These are phyloP conservation scores for Terrapene triunguis DNA, from an alignment of 2,113 vertebrate genomes.

Conservation along the genomic window DNA sequence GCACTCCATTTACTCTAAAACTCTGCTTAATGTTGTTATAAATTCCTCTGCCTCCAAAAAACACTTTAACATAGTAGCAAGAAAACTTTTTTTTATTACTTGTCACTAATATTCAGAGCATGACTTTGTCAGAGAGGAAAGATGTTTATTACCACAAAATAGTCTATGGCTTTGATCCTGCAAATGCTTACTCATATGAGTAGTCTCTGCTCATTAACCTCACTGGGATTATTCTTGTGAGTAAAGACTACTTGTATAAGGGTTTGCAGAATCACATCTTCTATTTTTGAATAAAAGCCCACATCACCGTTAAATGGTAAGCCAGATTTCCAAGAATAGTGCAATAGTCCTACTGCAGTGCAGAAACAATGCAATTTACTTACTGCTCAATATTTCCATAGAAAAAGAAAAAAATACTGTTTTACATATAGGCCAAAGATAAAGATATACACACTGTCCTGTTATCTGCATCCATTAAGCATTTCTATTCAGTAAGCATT, in stretches of 20 bases:
- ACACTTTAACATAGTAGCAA: background rate
- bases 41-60: slow-evolving; percentile 20
- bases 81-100: background rate
- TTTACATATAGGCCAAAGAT: background rate
- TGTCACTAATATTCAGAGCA: background rate
- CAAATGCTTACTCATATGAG: background rate
- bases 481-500: background rate
- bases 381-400: background rate
- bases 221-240: background rate
- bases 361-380: background rate
- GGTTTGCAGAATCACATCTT: background rate
- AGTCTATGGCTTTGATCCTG: background rate
- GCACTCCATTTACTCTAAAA: background rate
- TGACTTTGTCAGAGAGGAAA: background rate
- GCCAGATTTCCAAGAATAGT: background rate
- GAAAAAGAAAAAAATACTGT: background rate
- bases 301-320: fast-evolving
- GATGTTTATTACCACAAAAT: background rate
- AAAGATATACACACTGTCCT: background rate
- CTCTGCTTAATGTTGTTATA: background rate
- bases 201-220: background rate
- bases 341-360: background rate
- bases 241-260: fast-evolving
- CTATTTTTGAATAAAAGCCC: background rate
- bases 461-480: background rate